Percentiles rank a stretch among this genome's conserved stretches.
Conservation (phyloP, 2,113 vertebrate genomes). For the Ahaetulla prasina region DNA sequence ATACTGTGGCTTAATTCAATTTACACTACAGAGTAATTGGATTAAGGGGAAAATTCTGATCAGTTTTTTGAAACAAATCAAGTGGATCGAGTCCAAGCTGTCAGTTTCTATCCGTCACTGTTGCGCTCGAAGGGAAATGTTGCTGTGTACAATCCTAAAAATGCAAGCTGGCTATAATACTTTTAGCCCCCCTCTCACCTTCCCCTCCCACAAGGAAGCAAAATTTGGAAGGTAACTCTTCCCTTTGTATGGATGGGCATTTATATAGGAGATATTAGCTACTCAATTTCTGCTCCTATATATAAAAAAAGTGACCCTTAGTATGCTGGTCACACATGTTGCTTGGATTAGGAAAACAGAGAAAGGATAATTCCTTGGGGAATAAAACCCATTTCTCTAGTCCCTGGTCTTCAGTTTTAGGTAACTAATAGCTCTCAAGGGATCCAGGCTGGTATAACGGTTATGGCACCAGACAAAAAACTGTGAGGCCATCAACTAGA, state of each 20-base stretch:
- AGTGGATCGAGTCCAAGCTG: background rate
- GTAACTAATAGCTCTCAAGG: background rate
- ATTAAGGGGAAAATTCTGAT: background rate
- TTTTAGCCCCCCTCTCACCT: background rate
- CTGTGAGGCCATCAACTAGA: background rate
- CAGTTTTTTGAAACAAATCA: background rate
- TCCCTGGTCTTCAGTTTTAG: background rate
- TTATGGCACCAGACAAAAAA: background rate
- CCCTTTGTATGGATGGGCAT: background rate
- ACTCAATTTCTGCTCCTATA: background rate
- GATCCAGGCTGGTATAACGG: background rate
- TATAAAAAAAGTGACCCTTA: background rate
- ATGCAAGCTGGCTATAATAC: background rate
- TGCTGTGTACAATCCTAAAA: background rate
- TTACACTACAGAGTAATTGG: conserved; percentile 2
- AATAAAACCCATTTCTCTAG: background rate
- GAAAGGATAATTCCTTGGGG: background rate
- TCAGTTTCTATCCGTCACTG: background rate
- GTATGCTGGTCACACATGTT: background rate
- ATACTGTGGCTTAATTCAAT: background rate
- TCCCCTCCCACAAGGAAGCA: background rate
- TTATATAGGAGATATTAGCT: background rate
- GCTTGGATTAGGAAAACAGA: background rate
- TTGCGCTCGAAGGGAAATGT: background rate
- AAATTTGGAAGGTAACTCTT: background rate